Evolutionary conservation across 2,888 invertebrate species (phyloP), one percentile per base, ranked within the genome.

Genomic region (Tenthredo livida): DNA sequence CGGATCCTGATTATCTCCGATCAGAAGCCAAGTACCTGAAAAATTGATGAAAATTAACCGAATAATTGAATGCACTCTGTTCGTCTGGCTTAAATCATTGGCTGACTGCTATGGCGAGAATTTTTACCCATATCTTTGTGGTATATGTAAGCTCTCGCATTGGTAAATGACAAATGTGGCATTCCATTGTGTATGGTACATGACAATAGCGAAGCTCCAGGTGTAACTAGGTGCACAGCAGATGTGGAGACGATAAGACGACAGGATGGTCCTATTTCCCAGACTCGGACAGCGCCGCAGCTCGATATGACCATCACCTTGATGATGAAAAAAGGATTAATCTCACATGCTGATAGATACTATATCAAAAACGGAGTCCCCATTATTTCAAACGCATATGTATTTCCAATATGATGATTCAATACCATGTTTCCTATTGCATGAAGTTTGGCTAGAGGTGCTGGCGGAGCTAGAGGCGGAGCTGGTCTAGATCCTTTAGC

Each of bases 81-180:
- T 54, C 1, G 54, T 54, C n/a, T n/a, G 54, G 7, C 7, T 54
- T 6, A 54, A 54, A 17, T 7, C 17, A 54, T n/a, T n/a, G 7
- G 7, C 6, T 54, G 7, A n/a, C 6, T 54, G 54, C 6, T n/a
- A 6, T n/a, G 7, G n/a, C n/a, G n/a, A n/a, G n/a, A 54, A n/a
- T 54, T 7, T 94, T 94, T 94, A 96, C 98, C 97, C 90, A 98
- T 94, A 90, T 97, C 96, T 88, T 95, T 94, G 88, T 97, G 96
- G 92, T 97, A 98, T 85, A 97, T 96, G 91, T 97, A 98, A 2
- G 98, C 97, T 91, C 97, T 96, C 37, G 98, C 97, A 91, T 97
- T 97, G 50, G 96, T 97, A 54, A 98, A 95, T n/a, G 97, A 96
- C 87, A 99, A 94, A 91, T 98, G 95, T 0, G 98, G 98, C 91